Percentiles rank a stretch among this genome's conserved stretches.
Conservation (phyloP, 2,888 invertebrate species). For the Drosophila antonietae region DNA sequence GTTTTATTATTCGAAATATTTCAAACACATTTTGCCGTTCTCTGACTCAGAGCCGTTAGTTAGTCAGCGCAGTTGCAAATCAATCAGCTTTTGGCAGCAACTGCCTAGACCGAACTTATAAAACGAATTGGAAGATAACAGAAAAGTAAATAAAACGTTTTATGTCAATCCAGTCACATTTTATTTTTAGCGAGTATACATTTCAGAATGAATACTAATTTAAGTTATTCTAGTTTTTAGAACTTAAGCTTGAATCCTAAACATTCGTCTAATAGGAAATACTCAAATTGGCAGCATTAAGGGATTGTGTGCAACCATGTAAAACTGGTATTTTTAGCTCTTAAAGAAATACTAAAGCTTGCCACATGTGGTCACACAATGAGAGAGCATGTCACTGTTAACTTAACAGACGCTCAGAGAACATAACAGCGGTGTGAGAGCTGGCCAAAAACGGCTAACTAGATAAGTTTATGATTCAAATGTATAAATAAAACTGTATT, state of each 20-base stretch:
- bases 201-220: not conserved
- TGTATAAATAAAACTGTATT: not conserved
- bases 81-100: slow-evolving; percentile 47
- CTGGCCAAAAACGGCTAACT: slow-evolving; percentile 26
- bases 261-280: not conserved
- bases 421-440: slow-evolving; percentile 8
- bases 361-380: slow-evolving; percentile 24
- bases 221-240: not conserved
- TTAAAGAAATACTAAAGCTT: slow-evolving; percentile 28
- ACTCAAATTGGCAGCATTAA: slow-evolving; percentile 18
- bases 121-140: not conserved
- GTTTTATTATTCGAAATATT: not conserved
- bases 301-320: slow-evolving; percentile 44
- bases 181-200: not conserved
- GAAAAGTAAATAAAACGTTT: not conserved
- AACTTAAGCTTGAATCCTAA: not conserved
- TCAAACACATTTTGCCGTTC: not conserved
- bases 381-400: slow-evolving; percentile 36
- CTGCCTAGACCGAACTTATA: not conserved
- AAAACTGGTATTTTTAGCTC: slow-evolving; percentile 29
- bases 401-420: slow-evolving; percentile 31
- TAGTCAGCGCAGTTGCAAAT: not conserved
- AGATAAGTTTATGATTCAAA: not conserved
- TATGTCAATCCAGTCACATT: not conserved
- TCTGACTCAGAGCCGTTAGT: slow-evolving; percentile 27